Percentiles rank a stretch among this genome's conserved stretches.
These are phyloP conservation scores for Phaonia tiefii DNA, from an alignment of 2,888 invertebrate species.

Conservation along the genomic window DNA sequence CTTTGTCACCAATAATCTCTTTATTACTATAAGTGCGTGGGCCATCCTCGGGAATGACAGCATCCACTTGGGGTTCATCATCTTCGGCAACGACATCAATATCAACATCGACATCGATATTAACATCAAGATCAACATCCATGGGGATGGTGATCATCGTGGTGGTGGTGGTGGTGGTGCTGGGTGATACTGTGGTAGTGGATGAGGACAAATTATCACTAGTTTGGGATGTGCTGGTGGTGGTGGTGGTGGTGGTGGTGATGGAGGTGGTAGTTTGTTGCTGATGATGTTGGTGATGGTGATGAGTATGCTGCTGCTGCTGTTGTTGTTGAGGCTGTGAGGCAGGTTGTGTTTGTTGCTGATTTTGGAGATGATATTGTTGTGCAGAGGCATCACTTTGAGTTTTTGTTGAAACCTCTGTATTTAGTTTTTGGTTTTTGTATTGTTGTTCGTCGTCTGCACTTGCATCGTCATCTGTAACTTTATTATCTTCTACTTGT, in stretches of 20 bases:
- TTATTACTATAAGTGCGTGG: slow-evolving; percentile 76
- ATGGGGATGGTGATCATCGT: slow-evolving; percentile 27
- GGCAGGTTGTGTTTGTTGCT: slow-evolving; percentile 60
- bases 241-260: slow-evolving; percentile 39
- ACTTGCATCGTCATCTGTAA: no score
- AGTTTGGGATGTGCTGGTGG: neutral
- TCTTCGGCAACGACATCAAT: slow-evolving; percentile 71
- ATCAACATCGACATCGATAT: no score
- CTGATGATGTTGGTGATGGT: slow-evolving; percentile 44
- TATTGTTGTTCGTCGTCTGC: slow-evolving; percentile 43
- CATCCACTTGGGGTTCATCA: slow-evolving; percentile 67
- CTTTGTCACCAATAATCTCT: slow-evolving; percentile 75
- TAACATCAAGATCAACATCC: no score
- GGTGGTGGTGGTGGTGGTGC: neutral
- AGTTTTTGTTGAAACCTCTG: slow-evolving; percentile 45
- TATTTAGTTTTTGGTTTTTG: slow-evolving; percentile 38
- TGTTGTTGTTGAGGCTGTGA: slow-evolving; percentile 66
- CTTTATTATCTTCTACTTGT: slow-evolving; percentile 44
- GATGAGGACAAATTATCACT: slow-evolving; percentile 20
- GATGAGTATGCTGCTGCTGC: slow-evolving; percentile 39
- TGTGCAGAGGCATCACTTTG: slow-evolving; percentile 48
- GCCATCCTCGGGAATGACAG: slow-evolving; percentile 59
- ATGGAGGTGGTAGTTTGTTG: slow-evolving; percentile 65
- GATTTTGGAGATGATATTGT: slow-evolving; percentile 37
- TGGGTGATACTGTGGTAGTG: slow-evolving; percentile 32